Evolutionary conservation across 2,113 vertebrate species (phyloP).

Genomic region (Sporophila hypoxantha): DNA sequence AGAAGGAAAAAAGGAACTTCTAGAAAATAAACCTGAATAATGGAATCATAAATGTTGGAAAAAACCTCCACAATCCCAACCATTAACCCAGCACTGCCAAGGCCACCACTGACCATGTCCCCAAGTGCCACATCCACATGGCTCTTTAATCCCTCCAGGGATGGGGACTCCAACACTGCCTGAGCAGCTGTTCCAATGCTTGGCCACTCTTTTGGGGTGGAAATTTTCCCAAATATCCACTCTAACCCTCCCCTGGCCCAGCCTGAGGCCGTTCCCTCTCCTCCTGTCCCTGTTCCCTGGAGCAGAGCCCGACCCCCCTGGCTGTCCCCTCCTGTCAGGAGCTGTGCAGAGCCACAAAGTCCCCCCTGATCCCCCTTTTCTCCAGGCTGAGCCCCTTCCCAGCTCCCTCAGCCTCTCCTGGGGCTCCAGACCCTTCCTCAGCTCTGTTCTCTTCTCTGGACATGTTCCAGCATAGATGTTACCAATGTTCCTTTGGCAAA

Average conservation of each 20-base stretch:
- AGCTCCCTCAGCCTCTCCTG: not conserved
- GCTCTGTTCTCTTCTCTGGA: not conserved
- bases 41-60: not conserved
- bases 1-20: not conserved
- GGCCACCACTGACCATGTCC: too few species aligned
- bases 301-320: rapidly evolving
- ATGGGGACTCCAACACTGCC: not conserved
- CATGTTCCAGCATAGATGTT: rapidly evolving
- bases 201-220: rapidly evolving
- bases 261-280: rapidly evolving
- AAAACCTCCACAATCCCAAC: not conserved
- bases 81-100: rapidly evolving
- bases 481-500: rapidly evolving
- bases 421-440: not conserved
- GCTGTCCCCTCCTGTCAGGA: not conserved
- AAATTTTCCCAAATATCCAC: not conserved
- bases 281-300: not conserved
- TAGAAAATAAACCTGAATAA: not conserved
- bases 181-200: not conserved
- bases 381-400: not conserved
- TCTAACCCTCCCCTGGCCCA: rapidly evolving
- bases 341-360: not conserved
- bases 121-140: not conserved
- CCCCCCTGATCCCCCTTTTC: not conserved
- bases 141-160: not conserved